phyloP scores from a whole-genome alignment of 1,140 invertebrate genomes.

The Sinonovacula constricta region DNA sequence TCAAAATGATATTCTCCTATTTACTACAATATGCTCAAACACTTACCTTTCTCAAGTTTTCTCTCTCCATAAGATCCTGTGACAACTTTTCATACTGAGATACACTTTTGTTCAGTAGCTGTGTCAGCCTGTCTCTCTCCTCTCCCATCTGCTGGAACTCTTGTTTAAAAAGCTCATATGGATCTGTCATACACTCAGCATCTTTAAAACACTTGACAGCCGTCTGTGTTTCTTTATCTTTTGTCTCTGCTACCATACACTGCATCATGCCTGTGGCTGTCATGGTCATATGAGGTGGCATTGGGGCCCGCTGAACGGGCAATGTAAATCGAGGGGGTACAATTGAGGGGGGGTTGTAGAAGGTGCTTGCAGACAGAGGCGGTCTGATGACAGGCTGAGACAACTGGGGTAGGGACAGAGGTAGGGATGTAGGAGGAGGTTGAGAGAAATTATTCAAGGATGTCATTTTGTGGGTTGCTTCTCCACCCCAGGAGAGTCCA shows the following conservation, averaged over 20 bases:
- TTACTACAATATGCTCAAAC: too few species aligned
- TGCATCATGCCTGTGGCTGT: not conserved
- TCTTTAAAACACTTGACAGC: conserved; percentile 22
- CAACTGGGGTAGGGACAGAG: not conserved
- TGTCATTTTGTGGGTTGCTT: conserved; percentile 13
- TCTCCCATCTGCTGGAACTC: conserved; percentile 43
- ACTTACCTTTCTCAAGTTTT: conserved; percentile 20
- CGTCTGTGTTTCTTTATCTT: conserved; percentile 38
- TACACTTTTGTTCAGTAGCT: not conserved
- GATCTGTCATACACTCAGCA: conserved; percentile 52
- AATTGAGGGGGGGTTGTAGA: not conserved
- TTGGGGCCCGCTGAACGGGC: not conserved
- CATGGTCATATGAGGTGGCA: conserved; percentile 10
- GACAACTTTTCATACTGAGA: conserved; percentile 3
- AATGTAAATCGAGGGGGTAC: not conserved
- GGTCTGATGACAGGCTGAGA: conserved; percentile 22
- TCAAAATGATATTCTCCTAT: too few species aligned
- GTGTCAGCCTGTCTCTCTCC: conserved; percentile 12
- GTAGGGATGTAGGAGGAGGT: not conserved
- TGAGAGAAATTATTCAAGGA: conserved; percentile 7
- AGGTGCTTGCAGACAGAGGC: conserved; percentile 6
- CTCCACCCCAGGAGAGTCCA: conserved; percentile 25
- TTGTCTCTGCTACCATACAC: conserved; percentile 1
- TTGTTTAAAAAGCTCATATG: conserved; percentile 55
- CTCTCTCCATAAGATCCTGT: conserved; percentile 5